phyloP scores from a whole-genome alignment of 2,888 invertebrate genomes.

The Yponomeuta evonymella region DNA sequence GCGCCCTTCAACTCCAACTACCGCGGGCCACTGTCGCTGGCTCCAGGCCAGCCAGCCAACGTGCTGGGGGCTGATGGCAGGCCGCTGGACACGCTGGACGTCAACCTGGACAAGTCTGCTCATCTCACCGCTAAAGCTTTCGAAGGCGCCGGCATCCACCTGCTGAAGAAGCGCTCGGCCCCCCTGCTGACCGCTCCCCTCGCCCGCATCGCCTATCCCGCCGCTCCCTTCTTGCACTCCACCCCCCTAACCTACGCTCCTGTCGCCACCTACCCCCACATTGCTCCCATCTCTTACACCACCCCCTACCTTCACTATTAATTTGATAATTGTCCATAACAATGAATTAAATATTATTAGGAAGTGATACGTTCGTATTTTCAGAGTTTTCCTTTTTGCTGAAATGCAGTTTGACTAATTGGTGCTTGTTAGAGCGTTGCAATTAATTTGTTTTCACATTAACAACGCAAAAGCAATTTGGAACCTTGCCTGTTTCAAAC shows the following conservation, averaged over 20 bases:
- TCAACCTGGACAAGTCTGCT: constrained; percentile 62
- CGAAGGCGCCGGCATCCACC: constrained; percentile 39
- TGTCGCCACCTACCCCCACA: constrained; percentile 28
- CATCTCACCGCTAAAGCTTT: constrained; percentile 58
- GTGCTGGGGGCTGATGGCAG: constrained; percentile 59
- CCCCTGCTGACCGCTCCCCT: constrained; percentile 9
- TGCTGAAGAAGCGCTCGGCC: constrained; percentile 44
- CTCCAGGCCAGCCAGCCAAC: constrained; percentile 64
- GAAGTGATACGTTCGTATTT: background rate
- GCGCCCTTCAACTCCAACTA: constrained; percentile 60
- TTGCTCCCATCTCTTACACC: constrained; percentile 4
- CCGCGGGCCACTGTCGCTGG: constrained; percentile 60
- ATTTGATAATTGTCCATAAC: background rate
- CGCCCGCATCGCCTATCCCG: constrained; percentile 24
- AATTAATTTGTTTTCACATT: background rate
- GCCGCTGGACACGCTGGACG: constrained; percentile 63
- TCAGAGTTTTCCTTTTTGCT: background rate
- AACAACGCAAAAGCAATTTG: background rate
- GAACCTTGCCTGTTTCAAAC: background rate
- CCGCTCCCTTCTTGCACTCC: constrained; percentile 29
- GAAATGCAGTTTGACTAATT: background rate
- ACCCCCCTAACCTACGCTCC: constrained; percentile 45
- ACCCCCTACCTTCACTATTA: constrained; percentile 7
- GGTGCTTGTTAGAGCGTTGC: background rate
- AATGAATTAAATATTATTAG: background rate